Conservation (phyloP, 2,888 invertebrate genomes). For the Bedellia somnulentella region DNA sequence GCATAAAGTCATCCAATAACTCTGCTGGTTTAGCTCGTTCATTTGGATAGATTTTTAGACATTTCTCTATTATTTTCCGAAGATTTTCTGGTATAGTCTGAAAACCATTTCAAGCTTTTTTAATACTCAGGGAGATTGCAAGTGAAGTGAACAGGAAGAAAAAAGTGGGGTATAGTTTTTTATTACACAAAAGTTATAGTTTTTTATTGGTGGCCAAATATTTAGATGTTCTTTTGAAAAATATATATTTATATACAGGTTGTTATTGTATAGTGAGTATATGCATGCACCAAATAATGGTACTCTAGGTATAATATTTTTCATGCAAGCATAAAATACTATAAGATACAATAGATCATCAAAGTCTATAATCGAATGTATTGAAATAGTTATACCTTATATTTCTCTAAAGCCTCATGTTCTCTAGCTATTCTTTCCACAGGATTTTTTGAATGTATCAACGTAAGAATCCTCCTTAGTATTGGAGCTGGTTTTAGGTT, state of each 20-base stretch:
- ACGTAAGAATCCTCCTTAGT: constrained; percentile 72
- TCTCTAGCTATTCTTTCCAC: constrained; percentile 75
- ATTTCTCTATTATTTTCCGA: constrained; percentile 67
- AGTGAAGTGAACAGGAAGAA: too few relatives aligned
- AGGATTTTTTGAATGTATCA: constrained; percentile 59
- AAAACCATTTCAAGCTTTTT: too few relatives aligned
- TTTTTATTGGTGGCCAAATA: too few relatives aligned
- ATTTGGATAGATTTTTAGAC: constrained; percentile 69
- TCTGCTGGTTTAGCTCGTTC: constrained; percentile 57
- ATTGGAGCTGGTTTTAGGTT: constrained; percentile 74
- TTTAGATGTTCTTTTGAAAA: too few relatives aligned
- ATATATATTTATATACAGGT: too few relatives aligned
- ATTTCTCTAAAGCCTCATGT: constrained; percentile 68
- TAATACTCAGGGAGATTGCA: too few relatives aligned
- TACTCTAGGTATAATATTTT: too few relatives aligned
- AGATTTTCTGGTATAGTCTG: constrained; percentile 63
- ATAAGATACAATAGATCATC: too few relatives aligned
- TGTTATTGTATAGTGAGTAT: too few relatives aligned
- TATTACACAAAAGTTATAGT: too few relatives aligned
- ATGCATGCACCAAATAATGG: too few relatives aligned
- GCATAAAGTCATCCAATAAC: constrained; percentile 48
- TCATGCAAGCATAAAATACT: background rate
- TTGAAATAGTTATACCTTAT: constrained; percentile 57
- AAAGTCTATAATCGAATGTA: background rate
- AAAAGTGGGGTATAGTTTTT: too few relatives aligned